phyloP scores from a whole-genome alignment of 2,113 vertebrate species.

The Columba livia region DNA sequence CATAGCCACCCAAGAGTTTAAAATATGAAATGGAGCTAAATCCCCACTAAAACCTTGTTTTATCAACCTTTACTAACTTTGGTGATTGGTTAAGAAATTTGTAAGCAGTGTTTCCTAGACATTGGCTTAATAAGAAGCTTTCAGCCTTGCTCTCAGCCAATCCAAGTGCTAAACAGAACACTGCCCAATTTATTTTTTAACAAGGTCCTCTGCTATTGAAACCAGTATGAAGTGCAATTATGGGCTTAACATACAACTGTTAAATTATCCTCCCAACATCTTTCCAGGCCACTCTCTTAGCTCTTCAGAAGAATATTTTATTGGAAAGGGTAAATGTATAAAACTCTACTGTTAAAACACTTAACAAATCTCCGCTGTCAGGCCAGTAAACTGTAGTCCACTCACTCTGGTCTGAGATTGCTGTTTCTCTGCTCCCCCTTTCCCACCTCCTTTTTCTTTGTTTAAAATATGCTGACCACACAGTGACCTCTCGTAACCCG shows the following conservation, averaged over 20 bases:
- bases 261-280: conserved; percentile 69
- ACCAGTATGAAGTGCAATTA: conserved; percentile 70
- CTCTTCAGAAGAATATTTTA: conserved; percentile 67
- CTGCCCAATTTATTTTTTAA: conserved; percentile 70
- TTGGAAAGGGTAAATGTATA: conserved; percentile 71
- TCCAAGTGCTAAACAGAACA: conserved; percentile 31
- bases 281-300: conserved; percentile 56
- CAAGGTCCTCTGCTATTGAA: conserved; percentile 65
- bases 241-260: conserved; percentile 62
- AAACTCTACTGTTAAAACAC: conserved; percentile 76
- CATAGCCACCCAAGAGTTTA: neutral
- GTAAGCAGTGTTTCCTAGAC: neutral
- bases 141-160: conserved; percentile 17
- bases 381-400: conserved; percentile 64
- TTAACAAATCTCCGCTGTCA: conserved; percentile 74
- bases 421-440: conserved; percentile 59
- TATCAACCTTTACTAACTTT: neutral
- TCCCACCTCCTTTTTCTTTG: conserved; percentile 74
- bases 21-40: conserved; percentile 46
- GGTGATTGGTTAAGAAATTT: neutral
- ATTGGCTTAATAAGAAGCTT: conserved; percentile 20
- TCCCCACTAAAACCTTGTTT: neutral
- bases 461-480: conserved; percentile 87
- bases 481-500: conserved; percentile 83
- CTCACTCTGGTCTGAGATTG: conserved; percentile 65